Evolutionary conservation across 2,113 vertebrate genomes (phyloP), one percentile per base, ranked within the genome.

Genomic region (Progne subis): DNA sequence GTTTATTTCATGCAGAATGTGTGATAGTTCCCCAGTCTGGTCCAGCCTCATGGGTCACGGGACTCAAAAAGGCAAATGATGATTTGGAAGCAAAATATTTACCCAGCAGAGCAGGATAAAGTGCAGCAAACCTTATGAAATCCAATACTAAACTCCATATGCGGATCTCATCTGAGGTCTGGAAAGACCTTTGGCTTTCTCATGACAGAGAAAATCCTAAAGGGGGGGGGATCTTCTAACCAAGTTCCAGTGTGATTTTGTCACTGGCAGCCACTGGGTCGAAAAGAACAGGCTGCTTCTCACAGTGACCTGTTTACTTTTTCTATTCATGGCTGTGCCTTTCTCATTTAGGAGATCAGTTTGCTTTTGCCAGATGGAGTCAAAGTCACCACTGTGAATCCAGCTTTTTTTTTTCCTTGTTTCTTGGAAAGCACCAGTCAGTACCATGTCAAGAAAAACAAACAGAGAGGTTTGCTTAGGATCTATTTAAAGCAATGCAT

Each of bases 401-500:
- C 83, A 72, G 79, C 49, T 70, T 95, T 97, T 91, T 95, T 91
- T 96, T 95, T 77, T 7, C 75, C 90, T 88, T 84, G 29, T 98
- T 98, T 98, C 98, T 98, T 98, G 98, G 98, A 98, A 98, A 98
- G 97, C 97, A 95, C 90, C 84, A 95, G 82, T 93, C 74, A 92
- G 91, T 95, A 96, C 90, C 94, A 93, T 80, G 97, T 98, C 97
- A 98, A 98, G 96, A 97, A 98, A 98, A 98, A 97, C 96, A 98
- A 97, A 97, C 82, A 88, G 88, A 95, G 94, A 97, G 84, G 84
- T 96, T 98, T 97, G 89, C 95, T 95, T 90, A 90, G 80, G 85
- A 88, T 96, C 97, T 98, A 96, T 97, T 97, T 97, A 97, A 98
- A 96, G 96, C 46, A 82, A 92, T 88, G 77, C 87, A 89, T 78